Base-by-base conservation (phyloP, 2,113 vertebrate species). In the Ptilonorhynchus violaceus region DNA sequence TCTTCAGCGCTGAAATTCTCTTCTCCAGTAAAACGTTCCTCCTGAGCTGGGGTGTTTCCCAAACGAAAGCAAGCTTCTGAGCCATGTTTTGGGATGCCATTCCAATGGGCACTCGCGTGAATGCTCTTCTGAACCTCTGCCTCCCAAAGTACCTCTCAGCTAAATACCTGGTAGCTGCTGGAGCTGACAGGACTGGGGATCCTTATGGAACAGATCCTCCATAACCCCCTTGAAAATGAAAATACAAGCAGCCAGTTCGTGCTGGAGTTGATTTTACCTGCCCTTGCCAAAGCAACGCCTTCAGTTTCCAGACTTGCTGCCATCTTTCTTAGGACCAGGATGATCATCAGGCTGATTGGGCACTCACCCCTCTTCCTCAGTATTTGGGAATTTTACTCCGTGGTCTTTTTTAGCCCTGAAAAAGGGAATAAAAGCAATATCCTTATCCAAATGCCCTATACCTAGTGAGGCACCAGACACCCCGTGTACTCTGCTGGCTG, bases 401-500 rank as follows among this genome's bases (percentile, higher is more conserved):
- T 22, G 15, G 11, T 39, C 55, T 49, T 21, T 47, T 86, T 80
- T 47, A 74, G 53, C 33, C 12, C 3, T 55, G 31, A 50, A 75
- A 67, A 84, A 78, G 42, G 14, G 35, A 75, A 55, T 37, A 66
- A 74, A 44, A 82, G 6, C 55, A 56, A 37, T 17, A 37, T n/a
- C 17, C 31, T 35, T 41, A 21, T 7, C 52, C 37, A 20, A 74
- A 44, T 11, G 15, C 28, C 46, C n/a, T 8, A 33, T 42, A 33
- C 60, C 60, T 8, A 25, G 39, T 0, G 5, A 60, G 50, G 33
- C 22, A 6, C 2, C 8, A 44, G 23, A 10, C 0, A 1, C 27
- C 19, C n/a, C 0, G 0, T 8, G 47, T 6, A 2, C 31, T 33
- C 2, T 23, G 27, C 12, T 2, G 3, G 53, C 53, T 47, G 0